Evolutionary conservation across 1,140 invertebrate species (phyloP).

Genomic region (Caenorhabditis brenneri): DNA sequence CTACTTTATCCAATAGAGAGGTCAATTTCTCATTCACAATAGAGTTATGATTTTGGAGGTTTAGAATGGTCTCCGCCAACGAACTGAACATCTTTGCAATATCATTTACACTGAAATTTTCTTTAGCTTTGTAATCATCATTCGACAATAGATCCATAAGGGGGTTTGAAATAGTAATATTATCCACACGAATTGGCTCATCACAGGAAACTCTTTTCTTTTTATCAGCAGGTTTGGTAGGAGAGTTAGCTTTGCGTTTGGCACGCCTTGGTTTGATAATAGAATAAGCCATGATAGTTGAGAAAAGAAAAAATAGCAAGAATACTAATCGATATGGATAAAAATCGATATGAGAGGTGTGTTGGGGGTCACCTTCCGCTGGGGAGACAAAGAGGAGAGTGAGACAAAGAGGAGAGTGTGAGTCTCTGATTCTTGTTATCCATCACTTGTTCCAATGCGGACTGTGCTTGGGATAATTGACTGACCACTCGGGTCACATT

Average conservation of each 20-base stretch:
- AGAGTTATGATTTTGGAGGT: not conserved
- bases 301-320: too few relatives aligned
- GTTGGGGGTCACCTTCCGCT: too few relatives aligned
- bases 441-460: not conserved
- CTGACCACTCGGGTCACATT: constrained; percentile 13
- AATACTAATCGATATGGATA: too few relatives aligned
- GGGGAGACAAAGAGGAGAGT: too few relatives aligned
- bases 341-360: too few relatives aligned
- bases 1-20: not conserved
- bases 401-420: too few relatives aligned
- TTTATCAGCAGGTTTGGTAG: too few relatives aligned
- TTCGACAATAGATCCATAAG: not conserved
- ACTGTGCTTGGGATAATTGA: not conserved
- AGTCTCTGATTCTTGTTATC: constrained; percentile 26
- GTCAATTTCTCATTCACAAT: not conserved
- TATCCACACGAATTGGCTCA: too few relatives aligned
- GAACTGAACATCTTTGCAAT: not conserved
- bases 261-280: too few relatives aligned
- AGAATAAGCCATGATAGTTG: too few relatives aligned
- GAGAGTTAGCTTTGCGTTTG: too few relatives aligned
- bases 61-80: not conserved
- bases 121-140: not conserved
- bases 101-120: not conserved
- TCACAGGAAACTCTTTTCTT: too few relatives aligned
- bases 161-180: not conserved